Conservation (phyloP, 1,140 invertebrate genomes). For the Drosophila virilis region DNA sequence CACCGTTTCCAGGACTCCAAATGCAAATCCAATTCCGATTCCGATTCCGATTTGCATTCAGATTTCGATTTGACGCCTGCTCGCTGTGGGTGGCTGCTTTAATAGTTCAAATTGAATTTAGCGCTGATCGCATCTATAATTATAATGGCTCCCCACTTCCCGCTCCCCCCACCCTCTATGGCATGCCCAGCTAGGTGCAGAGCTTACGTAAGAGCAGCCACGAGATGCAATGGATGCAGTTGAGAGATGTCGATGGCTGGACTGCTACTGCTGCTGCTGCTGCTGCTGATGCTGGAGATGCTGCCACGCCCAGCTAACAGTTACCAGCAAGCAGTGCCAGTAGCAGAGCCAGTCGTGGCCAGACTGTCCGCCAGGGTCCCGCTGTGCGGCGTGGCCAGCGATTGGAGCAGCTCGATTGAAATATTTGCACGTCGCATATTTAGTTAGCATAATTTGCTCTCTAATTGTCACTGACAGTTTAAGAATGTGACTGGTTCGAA, state of each 20-base stretch:
- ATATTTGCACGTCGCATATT: constrained; percentile 58
- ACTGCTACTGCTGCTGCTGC: no score
- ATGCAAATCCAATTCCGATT: background rate
- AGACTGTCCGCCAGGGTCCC: constrained; percentile 2
- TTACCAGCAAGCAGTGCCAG: constrained; percentile 2
- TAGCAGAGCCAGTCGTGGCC: constrained; percentile 8
- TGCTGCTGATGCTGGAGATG: background rate
- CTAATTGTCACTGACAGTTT: constrained; percentile 69
- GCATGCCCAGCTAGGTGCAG: constrained; percentile 35
- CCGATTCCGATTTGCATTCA: background rate
- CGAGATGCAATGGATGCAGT: constrained; percentile 22
- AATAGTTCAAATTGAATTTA: constrained; percentile 45
- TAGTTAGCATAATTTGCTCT: constrained; percentile 76
- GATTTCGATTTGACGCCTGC: background rate
- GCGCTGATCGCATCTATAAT: constrained; percentile 59
- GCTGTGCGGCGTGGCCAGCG: constrained; percentile 1
- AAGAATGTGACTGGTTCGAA: constrained; percentile 56
- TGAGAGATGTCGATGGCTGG: background rate
- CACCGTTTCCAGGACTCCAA: background rate
- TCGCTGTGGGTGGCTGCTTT: constrained; percentile 14
- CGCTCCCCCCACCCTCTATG: background rate
- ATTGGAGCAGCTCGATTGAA: constrained; percentile 23
- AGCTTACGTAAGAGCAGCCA: constrained; percentile 42
- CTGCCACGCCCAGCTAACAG: constrained; percentile 54
- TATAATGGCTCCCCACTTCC: constrained; percentile 36